These are phyloP conservation scores for Amblyopsis rosae DNA, from an alignment of 2,113 vertebrate genomes.

Conservation along the genomic window DNA sequence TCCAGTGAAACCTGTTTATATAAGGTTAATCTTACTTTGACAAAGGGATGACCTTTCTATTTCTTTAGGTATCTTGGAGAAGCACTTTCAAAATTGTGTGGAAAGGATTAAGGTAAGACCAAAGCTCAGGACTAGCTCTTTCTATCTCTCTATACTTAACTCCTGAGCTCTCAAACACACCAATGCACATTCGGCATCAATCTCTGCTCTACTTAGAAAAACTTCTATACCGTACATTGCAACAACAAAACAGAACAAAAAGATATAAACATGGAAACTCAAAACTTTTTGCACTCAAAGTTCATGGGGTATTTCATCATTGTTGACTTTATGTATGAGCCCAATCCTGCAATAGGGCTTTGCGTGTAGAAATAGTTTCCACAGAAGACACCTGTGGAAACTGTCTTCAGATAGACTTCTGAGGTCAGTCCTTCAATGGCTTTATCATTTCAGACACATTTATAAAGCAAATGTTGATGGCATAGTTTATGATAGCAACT, in stretches of 20 bases:
- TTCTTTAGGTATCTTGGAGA: constrained; percentile 54
- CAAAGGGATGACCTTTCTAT: constrained; percentile 61
- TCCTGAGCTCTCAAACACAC: constrained; percentile 52
- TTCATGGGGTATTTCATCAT: neutral
- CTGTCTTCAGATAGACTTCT: constrained; percentile 8
- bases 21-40: constrained; percentile 68
- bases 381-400: constrained; percentile 32
- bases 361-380: constrained; percentile 4
- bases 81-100: constrained; percentile 65
- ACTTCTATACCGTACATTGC: neutral
- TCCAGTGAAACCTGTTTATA: constrained; percentile 61
- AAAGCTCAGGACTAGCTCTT: constrained; percentile 50
- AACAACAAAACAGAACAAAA: constrained; percentile 24
- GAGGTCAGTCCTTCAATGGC: neutral
- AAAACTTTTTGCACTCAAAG: constrained; percentile 36
- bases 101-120: constrained; percentile 73
- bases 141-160: constrained; percentile 47
- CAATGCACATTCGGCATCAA: constrained; percentile 35
- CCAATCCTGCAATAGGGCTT: neutral
- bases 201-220: constrained; percentile 44
- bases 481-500: too few species aligned
- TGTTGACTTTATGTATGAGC: neutral
- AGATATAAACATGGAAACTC: constrained; percentile 9
- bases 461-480: too few species aligned
- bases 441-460: too few species aligned